These are phyloP conservation scores for Chymomyza costata DNA, from an alignment of 1,140 invertebrate species.

Conservation along the genomic window DNA sequence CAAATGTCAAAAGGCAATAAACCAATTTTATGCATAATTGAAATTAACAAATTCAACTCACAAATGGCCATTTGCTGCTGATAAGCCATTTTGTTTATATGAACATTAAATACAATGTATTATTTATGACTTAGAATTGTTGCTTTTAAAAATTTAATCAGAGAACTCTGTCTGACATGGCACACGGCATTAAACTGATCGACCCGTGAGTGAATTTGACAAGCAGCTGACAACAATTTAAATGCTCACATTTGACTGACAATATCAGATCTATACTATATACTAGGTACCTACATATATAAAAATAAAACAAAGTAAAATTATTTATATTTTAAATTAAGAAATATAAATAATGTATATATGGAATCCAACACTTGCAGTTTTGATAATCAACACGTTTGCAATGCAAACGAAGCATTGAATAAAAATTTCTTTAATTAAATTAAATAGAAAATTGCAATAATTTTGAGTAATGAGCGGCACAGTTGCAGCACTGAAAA, in stretches of 20 bases:
- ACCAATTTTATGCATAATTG: constrained; percentile 67
- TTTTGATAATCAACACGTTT: constrained; percentile 53
- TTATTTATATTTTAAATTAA: constrained; percentile 13
- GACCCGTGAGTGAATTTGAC: constrained; percentile 15
- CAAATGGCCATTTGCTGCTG: constrained; percentile 37
- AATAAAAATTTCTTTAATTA: constrained; percentile 36
- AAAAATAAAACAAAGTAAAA: constrained; percentile 12
- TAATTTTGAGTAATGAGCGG: constrained; percentile 29
- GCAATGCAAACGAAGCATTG: constrained; percentile 42
- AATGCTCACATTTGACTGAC: too few species aligned
- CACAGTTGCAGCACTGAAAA: too few species aligned
- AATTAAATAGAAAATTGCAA: constrained; percentile 26
- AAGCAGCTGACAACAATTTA: constrained; percentile 46
- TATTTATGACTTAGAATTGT: constrained; percentile 37
- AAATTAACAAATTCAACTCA: constrained; percentile 60
- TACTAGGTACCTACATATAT: neutral
- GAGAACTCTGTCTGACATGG: neutral
- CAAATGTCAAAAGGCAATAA: constrained; percentile 63
- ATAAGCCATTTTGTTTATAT: constrained; percentile 37
- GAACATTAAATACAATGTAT: constrained; percentile 48
- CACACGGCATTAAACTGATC: constrained; percentile 21
- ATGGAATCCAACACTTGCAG: too few species aligned
- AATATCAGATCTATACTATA: too few species aligned
- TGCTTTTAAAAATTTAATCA: constrained; percentile 30
- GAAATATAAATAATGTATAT: constrained; percentile 5